phyloP scores from a whole-genome alignment of 2,113 vertebrate species.

The Tetrax tetrax region DNA sequence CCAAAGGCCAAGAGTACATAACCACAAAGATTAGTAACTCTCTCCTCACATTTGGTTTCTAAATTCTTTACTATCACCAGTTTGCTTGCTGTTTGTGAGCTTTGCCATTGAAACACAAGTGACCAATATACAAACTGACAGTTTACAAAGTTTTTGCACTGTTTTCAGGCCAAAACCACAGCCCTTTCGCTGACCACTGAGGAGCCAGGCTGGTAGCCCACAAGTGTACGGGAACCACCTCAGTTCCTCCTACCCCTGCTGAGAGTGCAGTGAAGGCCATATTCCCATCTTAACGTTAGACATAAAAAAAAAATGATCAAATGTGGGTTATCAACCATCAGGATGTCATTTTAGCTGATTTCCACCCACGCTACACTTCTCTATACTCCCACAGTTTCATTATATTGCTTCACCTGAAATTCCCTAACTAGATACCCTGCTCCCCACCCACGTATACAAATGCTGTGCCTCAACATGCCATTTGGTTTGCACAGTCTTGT shows the following conservation, averaged over 20 bases:
- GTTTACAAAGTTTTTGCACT: neutral
- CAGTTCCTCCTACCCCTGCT: neutral
- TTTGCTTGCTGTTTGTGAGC: neutral
- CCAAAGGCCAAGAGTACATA: neutral
- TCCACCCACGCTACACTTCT: neutral
- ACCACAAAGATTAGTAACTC: neutral
- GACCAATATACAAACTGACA: neutral
- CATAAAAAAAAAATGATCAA: neutral
- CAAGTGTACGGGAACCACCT: rapidly evolving
- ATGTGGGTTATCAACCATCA: neutral
- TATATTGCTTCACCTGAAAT: conserved; percentile 47
- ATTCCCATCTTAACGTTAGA: neutral
- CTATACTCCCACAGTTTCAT: conserved; percentile 15
- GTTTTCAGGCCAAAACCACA: neutral
- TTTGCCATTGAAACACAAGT: neutral
- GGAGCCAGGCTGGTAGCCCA: neutral
- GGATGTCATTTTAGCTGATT: neutral
- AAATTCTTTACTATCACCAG: neutral
- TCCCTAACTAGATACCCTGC: neutral
- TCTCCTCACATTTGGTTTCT: neutral
- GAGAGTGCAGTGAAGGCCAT: neutral
- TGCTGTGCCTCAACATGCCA: neutral
- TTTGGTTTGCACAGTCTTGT: neutral
- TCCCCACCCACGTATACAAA: conserved; percentile 2
- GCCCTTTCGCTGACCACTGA: rapidly evolving